phyloP scores from a whole-genome alignment of 2,113 vertebrate genomes.

The Lepus americanus region DNA sequence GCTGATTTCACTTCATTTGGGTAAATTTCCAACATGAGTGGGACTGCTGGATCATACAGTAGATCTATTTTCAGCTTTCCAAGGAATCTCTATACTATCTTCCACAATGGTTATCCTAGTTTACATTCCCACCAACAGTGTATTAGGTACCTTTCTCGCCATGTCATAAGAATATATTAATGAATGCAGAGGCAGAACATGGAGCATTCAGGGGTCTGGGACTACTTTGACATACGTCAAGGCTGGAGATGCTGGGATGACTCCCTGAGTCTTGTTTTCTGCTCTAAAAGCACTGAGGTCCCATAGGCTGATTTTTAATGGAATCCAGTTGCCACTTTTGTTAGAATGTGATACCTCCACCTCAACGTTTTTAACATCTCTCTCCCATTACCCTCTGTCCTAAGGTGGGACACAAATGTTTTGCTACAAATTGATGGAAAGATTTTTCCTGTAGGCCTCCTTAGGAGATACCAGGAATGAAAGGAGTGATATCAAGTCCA shows the following conservation, averaged over 20 bases:
- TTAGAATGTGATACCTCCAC: neutral
- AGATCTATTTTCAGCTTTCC: no score
- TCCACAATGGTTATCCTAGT: no score
- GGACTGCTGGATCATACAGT: no score
- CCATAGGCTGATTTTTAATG: neutral
- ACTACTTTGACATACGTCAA: neutral
- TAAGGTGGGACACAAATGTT: neutral
- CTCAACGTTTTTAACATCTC: neutral
- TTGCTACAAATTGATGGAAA: neutral
- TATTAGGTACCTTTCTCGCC: no score
- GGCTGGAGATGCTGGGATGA: neutral
- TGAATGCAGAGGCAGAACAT: neutral
- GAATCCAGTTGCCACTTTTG: neutral
- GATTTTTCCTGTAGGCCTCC: constrained; percentile 12
- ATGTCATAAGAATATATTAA: neutral
- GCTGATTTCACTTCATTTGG: no score
- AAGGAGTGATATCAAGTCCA: constrained; percentile 45
- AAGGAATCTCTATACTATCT: no score
- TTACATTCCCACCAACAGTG: no score
- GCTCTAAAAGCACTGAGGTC: neutral
- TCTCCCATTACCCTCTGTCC: neutral
- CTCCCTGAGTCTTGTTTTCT: neutral
- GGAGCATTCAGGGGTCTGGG: neutral
- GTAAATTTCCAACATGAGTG: no score
- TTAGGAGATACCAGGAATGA: constrained; percentile 32